Conservation (phyloP, 2,113 vertebrate genomes). For the cattle (Bos taurus) region ARS-UCD2.0 NC_037335.1:12853501-12854000, state of each 20-base stretch:
- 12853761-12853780: background rate
- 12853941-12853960: background rate
- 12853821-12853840: background rate
- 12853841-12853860: background rate
- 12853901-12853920: background rate
- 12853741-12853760: background rate
- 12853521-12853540: background rate
- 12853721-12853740: background rate
- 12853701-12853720: background rate
- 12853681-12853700: background rate
- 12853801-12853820: background rate
- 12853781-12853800: background rate
- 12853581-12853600: background rate
- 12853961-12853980: fast-evolving
- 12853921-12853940: background rate
- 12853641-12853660: background rate
- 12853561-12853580: background rate
- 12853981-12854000: background rate
- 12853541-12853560: background rate
- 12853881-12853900: background rate
- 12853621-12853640: background rate
- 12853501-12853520: background rate
- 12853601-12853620: background rate
- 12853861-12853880: background rate
- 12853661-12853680: background rate